Evolutionary conservation across 2,797 vertebrate genomes (phyloP).

Genomic region (Brotogeris chrysoptera): DNA sequence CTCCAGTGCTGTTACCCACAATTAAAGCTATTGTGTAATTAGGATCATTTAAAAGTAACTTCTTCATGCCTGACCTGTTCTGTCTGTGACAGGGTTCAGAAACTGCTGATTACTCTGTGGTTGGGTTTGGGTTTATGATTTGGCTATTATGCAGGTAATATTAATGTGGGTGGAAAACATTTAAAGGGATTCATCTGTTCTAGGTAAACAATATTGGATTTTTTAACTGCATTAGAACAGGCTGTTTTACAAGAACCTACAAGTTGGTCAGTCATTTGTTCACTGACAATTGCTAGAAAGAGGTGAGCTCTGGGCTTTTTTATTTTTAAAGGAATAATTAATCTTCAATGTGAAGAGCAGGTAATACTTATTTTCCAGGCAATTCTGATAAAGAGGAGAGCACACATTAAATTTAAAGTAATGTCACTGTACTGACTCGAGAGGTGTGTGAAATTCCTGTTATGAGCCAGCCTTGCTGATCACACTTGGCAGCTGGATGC

Average conservation of each 20-base stretch:
- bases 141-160: neutral
- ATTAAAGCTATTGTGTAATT: slow-evolving; percentile 14
- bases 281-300: neutral
- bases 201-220: neutral
- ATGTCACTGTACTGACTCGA: neutral
- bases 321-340: neutral
- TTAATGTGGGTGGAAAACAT: neutral
- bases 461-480: neutral
- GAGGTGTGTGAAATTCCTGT: neutral
- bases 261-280: neutral
- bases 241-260: neutral
- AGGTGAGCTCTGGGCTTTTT: neutral
- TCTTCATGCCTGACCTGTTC: neutral
- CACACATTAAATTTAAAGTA: neutral
- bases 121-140: neutral
- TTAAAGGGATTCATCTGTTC: neutral
- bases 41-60: slow-evolving; percentile 25
- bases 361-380: neutral
- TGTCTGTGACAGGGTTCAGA: neutral
- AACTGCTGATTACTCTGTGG: slow-evolving; percentile 5
- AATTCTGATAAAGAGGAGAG: neutral
- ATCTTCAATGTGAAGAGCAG: neutral
- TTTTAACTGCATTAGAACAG: neutral
- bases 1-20: neutral
- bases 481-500: neutral